Percentiles rank a stretch among this genome's conserved stretches.
These are phyloP conservation scores for Aphidius gifuensis DNA, from an alignment of 1,140 invertebrate genomes.

Conservation along the genomic window DNA sequence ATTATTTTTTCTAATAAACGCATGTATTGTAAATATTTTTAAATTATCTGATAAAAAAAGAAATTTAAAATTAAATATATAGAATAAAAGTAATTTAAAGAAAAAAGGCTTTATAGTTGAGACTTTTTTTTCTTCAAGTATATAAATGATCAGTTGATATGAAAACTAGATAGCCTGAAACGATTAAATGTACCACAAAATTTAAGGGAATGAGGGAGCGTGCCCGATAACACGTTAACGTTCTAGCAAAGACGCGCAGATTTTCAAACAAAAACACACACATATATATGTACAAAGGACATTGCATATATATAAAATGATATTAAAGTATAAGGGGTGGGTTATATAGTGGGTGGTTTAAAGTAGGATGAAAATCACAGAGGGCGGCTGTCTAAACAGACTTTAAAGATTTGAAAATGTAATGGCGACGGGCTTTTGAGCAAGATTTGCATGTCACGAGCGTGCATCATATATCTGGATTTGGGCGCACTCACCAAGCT, in stretches of 20 bases:
- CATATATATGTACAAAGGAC: no score
- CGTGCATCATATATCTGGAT: conserved; percentile 58
- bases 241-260: conserved; percentile 4
- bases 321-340: conserved; percentile 5
- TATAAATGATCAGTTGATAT: neutral
- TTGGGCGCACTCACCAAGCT: conserved; percentile 44
- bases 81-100: no score
- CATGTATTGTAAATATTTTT: no score
- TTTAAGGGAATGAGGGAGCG: conserved; percentile 13
- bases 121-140: neutral
- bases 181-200: conserved; percentile 18
- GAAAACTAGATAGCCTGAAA: neutral
- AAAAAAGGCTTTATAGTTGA: neutral
- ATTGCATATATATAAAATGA: no score
- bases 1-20: no score
- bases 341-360: conserved; percentile 13
- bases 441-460: conserved; percentile 57
- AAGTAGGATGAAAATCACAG: conserved; percentile 26
- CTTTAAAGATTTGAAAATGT: conserved; percentile 59
- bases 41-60: no score
- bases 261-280: neutral
- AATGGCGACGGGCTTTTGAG: conserved; percentile 53
- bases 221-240: conserved; percentile 19
- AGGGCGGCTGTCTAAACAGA: conserved; percentile 55
- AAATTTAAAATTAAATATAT: no score